Base-by-base conservation (phyloP, 2,888 invertebrate species). In the Napeogenes inachia region DNA sequence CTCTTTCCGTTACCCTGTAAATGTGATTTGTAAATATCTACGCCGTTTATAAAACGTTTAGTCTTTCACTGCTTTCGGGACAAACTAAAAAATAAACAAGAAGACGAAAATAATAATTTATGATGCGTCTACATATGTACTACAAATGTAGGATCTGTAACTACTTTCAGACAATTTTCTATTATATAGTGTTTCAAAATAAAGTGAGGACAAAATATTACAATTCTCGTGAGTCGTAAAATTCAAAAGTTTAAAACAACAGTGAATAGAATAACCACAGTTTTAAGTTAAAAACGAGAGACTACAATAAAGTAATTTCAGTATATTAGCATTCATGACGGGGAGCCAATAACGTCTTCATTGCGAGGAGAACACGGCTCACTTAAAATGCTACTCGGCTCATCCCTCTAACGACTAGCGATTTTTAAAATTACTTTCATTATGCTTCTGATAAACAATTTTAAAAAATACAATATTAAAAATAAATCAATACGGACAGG, bases 351-450 rank as follows among this genome's bases (percentile, higher is more conserved):
- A 69, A 67, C 62, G 64, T 64, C 63, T 57, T 57, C 61, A 63
- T 60, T 54, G 50, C 62, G 60, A 53, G 54, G 56, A 50, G 54
- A 61, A 65, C 59, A 65, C 50, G 62, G 62, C 54, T 62, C 63
- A 60, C 60, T 67, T 69, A 60, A 30, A 64, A 69, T 64, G 63
- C 67, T 64, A 61, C 69, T 62, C 56, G 57, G 64, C 64, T 59
- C 56, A 61, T 59, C 54, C 50, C 61, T 50, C 50, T 64, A 66
- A 66, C 61, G 57, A 66, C 55, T 57, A 53, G 63, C 57, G 60
- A 60, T 60, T 60, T 59, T 54, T 45, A 32, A 45, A 13, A 42
- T 59, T 54, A 50, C 42, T 59, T 42, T 38, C 59, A 54, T 59
- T 54, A 50, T 50, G 5, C 5, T 42, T 45, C 33, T 56, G 38